Conservation (phyloP, 1,140 invertebrate species). For the Cydia splendana region DNA sequence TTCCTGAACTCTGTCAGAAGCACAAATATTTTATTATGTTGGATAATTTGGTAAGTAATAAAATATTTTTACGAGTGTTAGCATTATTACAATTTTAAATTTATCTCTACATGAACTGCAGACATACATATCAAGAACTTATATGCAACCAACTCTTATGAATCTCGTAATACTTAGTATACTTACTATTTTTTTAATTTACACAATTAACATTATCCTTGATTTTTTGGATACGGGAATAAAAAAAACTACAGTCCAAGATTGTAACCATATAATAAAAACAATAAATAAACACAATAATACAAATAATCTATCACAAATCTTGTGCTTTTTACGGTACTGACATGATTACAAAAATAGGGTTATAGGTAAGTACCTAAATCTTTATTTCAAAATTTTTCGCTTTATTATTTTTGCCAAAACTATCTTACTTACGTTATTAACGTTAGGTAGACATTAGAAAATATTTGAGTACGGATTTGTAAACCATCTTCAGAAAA, state of each 20-base stretch:
- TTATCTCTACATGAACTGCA: no score
- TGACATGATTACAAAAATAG: constrained; percentile 32
- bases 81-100: no score
- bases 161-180: no score
- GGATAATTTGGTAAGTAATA: no score
- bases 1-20: no score
- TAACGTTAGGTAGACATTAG: constrained; percentile 14
- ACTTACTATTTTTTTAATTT: background rate
- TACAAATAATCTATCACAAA: constrained; percentile 31
- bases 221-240: background rate
- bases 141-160: no score
- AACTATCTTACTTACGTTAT: constrained; percentile 29
- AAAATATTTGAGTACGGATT: constrained; percentile 31
- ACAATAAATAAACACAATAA: constrained; percentile 29
- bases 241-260: constrained; percentile 1
- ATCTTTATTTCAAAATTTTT: constrained; percentile 19
- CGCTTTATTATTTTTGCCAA: constrained; percentile 10
- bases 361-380: constrained; percentile 23
- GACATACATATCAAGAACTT: no score
- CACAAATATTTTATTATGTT: no score
- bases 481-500: constrained; percentile 23
- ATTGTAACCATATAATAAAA: constrained; percentile 29
- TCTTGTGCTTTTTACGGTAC: constrained; percentile 23
- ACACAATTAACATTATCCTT: background rate
- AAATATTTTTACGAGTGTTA: no score